A percentile compares a stretch with the other conserved stretches of the same genome.
Conservation (phyloP, 2,888 invertebrate species). For the Terebella lapidaria region DNA sequence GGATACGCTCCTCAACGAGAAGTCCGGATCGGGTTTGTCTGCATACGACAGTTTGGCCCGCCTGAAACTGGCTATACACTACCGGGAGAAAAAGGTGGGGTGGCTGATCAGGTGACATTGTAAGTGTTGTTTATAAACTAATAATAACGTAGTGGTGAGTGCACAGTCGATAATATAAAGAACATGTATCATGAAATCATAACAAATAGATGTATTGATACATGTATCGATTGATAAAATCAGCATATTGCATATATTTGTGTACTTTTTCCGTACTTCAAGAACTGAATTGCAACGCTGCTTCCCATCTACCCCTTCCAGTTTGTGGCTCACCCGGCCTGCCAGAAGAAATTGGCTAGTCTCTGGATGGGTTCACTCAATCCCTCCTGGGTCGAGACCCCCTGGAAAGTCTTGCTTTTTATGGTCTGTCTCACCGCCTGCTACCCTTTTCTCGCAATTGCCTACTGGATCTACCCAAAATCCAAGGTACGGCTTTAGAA, state of each 20-base stretch:
- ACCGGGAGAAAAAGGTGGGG: constrained; percentile 45
- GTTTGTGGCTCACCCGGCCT: constrained; percentile 49
- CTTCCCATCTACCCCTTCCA: too few relatives aligned
- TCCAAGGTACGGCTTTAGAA: constrained; percentile 27
- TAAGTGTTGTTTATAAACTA: too few relatives aligned
- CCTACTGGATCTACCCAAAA: constrained; percentile 38
- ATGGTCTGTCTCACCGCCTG: constrained; percentile 28
- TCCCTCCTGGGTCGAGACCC: constrained; percentile 11
- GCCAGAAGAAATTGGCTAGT: constrained; percentile 45
- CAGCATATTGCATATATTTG: too few relatives aligned
- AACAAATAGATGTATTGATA: too few relatives aligned
- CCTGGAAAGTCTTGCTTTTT: constrained; percentile 19
- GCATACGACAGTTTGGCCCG: constrained; percentile 33
- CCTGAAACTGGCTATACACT: constrained; percentile 42
- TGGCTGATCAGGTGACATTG: too few relatives aligned
- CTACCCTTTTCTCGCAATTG: constrained; percentile 36
- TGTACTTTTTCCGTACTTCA: too few relatives aligned
- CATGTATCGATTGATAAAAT: too few relatives aligned
- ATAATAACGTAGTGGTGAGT: too few relatives aligned
- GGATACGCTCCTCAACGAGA: constrained; percentile 42
- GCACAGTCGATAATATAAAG: too few relatives aligned
- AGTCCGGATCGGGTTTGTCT: background rate
- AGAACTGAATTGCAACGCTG: too few relatives aligned
- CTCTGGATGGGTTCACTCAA: constrained; percentile 44
- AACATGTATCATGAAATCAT: too few relatives aligned